phyloP scores from a whole-genome alignment of 2,797 vertebrate genomes.

The Poecile montanus region DNA sequence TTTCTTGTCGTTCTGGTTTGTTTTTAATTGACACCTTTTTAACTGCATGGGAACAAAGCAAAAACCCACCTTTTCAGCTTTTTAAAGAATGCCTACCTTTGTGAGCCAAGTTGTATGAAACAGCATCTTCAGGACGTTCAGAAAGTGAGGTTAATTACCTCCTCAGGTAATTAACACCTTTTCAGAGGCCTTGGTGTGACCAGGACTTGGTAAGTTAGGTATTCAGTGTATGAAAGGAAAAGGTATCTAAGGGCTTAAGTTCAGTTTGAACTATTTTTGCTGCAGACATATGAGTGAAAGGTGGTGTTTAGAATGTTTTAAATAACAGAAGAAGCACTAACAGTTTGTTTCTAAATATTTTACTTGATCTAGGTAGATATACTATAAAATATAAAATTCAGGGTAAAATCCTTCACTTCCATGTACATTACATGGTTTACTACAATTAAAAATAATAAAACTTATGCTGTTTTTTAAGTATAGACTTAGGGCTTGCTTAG shows the following conservation, averaged over 20 bases:
- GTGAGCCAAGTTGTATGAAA: neutral
- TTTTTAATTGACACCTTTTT: conserved; percentile 57
- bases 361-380: conserved; percentile 55
- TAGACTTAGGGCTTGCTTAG: conserved; percentile 69
- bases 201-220: neutral
- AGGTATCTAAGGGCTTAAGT: conserved; percentile 72
- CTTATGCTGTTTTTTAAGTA: conserved; percentile 35
- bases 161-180: conserved; percentile 2
- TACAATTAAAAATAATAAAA: conserved; percentile 44
- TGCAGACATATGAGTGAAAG: neutral
- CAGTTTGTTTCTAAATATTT: conserved; percentile 37
- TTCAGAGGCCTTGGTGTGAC: neutral
- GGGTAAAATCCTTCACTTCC: conserved; percentile 76
- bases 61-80: conserved; percentile 36
- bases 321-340: conserved; percentile 47
- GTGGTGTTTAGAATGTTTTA: conserved; percentile 13
- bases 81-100: conserved; percentile 33
- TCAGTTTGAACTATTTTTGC: conserved; percentile 43
- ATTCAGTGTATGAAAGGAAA: conserved; percentile 34
- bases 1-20: conserved; percentile 13
- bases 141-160: conserved; percentile 32
- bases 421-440: conserved; percentile 75
- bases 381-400: conserved; percentile 67
- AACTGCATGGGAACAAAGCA: conserved; percentile 61
- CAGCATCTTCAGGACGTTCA: neutral